Percentiles rank a stretch among this genome's conserved stretches.
Conservation (phyloP, 2,113 vertebrate species). For the Grammomys dolichurus region DNA sequence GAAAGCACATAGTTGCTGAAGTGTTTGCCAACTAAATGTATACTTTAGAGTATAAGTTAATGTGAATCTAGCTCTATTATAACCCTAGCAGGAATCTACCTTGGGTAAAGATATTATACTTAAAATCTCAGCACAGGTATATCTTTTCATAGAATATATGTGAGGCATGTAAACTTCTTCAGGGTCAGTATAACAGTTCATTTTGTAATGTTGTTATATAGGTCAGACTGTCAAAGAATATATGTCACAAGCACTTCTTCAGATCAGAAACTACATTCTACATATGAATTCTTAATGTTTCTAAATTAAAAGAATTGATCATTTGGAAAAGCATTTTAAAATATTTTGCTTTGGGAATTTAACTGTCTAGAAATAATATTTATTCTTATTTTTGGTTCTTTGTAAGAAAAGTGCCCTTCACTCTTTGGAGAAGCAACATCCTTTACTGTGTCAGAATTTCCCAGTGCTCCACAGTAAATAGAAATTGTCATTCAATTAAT, state of each 20-base stretch:
- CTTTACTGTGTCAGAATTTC: constrained; percentile 75
- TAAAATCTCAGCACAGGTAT: constrained; percentile 76
- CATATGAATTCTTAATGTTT: constrained; percentile 69
- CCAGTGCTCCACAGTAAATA: constrained; percentile 69
- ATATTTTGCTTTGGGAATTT: not conserved
- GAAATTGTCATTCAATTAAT: constrained; percentile 83
- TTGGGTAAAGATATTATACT: constrained; percentile 65
- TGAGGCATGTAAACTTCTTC: constrained; percentile 77
- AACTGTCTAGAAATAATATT: not conserved
- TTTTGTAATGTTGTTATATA: constrained; percentile 34
- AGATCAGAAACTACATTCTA: constrained; percentile 48
- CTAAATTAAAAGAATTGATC: constrained; percentile 11
- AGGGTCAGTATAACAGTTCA: constrained; percentile 35
- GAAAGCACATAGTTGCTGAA: constrained; percentile 76
- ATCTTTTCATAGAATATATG: constrained; percentile 66
- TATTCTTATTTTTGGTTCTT: constrained; percentile 1
- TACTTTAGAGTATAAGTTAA: constrained; percentile 31
- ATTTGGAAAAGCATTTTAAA: not conserved
- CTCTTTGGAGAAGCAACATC: not conserved
- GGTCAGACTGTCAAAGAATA: constrained; percentile 56
- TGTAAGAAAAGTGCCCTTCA: not conserved
- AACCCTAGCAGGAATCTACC: constrained; percentile 72
- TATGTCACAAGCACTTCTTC: constrained; percentile 59
- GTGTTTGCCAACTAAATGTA: constrained; percentile 77
- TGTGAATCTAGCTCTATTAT: constrained; percentile 64